A percentile compares a stretch with the other conserved stretches of the same genome.
phyloP scores from a whole-genome alignment of 2,888 invertebrate species.

The Steinernema hermaphroditum region DNA sequence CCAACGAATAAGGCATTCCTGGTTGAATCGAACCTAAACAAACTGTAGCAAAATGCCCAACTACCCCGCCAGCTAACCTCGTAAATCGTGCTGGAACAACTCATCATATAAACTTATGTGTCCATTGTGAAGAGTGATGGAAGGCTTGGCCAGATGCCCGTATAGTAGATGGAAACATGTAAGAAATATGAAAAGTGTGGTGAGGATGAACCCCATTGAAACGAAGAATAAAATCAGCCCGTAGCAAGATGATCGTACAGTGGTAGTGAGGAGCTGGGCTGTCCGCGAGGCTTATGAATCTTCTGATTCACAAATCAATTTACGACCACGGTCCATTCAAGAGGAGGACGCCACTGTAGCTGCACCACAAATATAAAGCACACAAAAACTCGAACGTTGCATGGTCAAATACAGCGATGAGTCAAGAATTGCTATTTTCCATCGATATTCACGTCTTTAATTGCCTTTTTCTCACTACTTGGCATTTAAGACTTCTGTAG shows the following conservation, averaged over 20 bases:
- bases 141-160: constrained; percentile 24
- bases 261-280: background rate
- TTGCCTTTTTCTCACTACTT: too few relatives aligned
- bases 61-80: background rate
- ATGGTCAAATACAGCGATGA: constrained; percentile 9
- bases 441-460: too few relatives aligned
- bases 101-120: constrained; percentile 42
- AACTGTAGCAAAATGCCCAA: background rate
- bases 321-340: constrained; percentile 29
- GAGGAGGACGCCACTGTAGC: constrained; percentile 22
- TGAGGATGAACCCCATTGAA: background rate
- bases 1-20: constrained; percentile 52
- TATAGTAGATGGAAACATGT: too few relatives aligned
- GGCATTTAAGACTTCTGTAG: too few relatives aligned
- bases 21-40: constrained; percentile 38
- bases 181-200: background rate
- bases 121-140: constrained; percentile 44
- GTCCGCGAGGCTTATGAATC: constrained; percentile 18
- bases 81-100: constrained; percentile 33
- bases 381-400: background rate
- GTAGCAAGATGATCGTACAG: background rate
- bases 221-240: background rate
- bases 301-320: constrained; percentile 29
- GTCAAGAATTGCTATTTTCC: background rate
- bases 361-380: constrained; percentile 15